Evolutionary conservation across 2,113 vertebrate species (phyloP), one percentile per base, ranked within the genome.

Genomic region (Indri indri): DNA sequence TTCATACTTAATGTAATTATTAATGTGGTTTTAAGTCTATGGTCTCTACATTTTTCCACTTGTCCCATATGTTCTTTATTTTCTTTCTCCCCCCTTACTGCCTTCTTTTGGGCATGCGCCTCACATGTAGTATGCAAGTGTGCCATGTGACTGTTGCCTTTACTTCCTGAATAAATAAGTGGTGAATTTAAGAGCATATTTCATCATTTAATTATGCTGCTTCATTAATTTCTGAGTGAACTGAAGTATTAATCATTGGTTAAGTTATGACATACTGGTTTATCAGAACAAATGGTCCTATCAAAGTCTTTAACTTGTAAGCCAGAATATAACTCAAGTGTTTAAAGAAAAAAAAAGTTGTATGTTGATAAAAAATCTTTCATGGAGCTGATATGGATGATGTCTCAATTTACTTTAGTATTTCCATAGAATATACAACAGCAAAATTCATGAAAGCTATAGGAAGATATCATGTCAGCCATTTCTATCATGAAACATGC

Each of bases 171-270:
- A 74, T 82, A 85, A 76, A 54, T 52, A 80, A 81, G 6, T 88
- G 30, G 40, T 90, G 9, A 86, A 23, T 45, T 86, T 80, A 63
- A 92, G 54, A 59, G 16, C 47, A 63, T 22, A 86, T 59, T 66
- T 70, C 22, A 81, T 81, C 59, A 42, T 70, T 92, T 57, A 81
- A 77, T 57, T 71, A 59, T 16, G 59, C 40, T 37, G 37, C 37
- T 42, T 95, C 18, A 92, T 30, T 92, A 57, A 73, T 70, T 71
- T 90, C 79, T 82, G 50, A 93, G 66, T 93, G 23, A 42, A 77
- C 13, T 22, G 30, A 77, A 70, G 32, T 80, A 57, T 20, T 54
- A 54, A 54, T 54, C 52, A 81, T 52, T 76, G 16, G 14, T 68
- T 96, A 88, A 93, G 92, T 66, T 50, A 71, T 37, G 85, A 25